Evolutionary conservation across 2,797 vertebrate species (phyloP).

Genomic region (Acanthis flammea): DNA sequence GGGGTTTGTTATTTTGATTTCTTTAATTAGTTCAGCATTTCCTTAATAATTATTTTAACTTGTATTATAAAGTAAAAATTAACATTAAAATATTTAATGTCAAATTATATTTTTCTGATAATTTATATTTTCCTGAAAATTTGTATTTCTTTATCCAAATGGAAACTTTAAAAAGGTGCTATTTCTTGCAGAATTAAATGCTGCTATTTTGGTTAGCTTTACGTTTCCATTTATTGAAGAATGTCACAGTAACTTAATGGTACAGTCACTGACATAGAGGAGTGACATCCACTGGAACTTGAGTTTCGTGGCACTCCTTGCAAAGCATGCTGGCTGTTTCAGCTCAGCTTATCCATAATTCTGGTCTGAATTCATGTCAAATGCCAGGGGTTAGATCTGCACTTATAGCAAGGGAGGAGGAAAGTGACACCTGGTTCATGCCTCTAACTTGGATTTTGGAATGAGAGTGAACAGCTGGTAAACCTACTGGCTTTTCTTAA

Average conservation of each 20-base stretch:
- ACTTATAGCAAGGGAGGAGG: not conserved
- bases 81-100: not conserved
- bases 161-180: not conserved
- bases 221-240: not conserved
- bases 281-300: fast-evolving
- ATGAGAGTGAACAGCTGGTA: not conserved
- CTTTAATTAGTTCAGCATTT: not conserved
- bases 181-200: not conserved
- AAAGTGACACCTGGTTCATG: not conserved
- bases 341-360: not conserved
- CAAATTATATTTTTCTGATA: not conserved
- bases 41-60: not conserved
- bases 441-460: not conserved
- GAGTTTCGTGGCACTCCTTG: not conserved
- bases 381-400: not conserved
- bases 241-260: not conserved
- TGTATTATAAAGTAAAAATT: not conserved
- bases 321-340: not conserved
- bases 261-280: not conserved
- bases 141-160: not conserved
- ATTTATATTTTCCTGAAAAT: not conserved
- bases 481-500: not conserved
- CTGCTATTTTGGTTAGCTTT: not conserved
- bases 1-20: not conserved
- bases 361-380: not conserved